These are phyloP conservation scores for Cardiocondyla obscurior DNA, from an alignment of 1,140 invertebrate genomes.

Conservation along the genomic window DNA sequence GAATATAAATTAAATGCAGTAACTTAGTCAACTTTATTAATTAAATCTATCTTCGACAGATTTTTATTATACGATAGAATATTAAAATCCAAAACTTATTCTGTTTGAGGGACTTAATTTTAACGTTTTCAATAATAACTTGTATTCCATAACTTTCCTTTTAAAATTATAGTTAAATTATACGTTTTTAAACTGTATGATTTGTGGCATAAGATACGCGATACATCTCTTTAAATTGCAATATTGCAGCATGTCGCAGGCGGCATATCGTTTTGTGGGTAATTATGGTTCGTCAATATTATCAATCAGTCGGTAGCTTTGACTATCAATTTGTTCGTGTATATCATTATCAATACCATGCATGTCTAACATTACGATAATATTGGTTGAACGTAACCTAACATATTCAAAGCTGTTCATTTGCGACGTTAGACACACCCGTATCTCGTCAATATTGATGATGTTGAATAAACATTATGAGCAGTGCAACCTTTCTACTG, in stretches of 20 bases:
- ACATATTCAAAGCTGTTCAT: slow-evolving; percentile 30
- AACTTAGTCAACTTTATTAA: not conserved
- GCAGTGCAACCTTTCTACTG: slow-evolving; percentile 5
- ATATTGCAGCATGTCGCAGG: too few species aligned
- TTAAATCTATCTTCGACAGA: not conserved
- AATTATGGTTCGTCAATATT: slow-evolving; percentile 45
- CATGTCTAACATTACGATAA: slow-evolving; percentile 40
- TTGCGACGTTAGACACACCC: slow-evolving; percentile 17
- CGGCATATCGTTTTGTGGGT: not conserved
- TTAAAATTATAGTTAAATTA: not conserved
- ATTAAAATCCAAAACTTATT: not conserved
- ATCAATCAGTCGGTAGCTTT: not conserved
- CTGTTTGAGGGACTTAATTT: not conserved
- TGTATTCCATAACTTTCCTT: not conserved
- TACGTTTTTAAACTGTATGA: not conserved
- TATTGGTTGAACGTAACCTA: slow-evolving; percentile 8
- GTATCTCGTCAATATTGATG: slow-evolving; percentile 32
- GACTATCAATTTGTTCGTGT: slow-evolving; percentile 30
- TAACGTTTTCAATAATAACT: not conserved
- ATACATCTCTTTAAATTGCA: slow-evolving; percentile 19
- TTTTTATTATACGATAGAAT: not conserved
- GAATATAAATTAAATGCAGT: not conserved
- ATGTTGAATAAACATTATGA: slow-evolving; percentile 23
- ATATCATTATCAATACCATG: slow-evolving; percentile 28
- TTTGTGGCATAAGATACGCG: not conserved